phyloP scores from a whole-genome alignment of 1,140 invertebrate genomes.

The Orchesella cincta region DNA sequence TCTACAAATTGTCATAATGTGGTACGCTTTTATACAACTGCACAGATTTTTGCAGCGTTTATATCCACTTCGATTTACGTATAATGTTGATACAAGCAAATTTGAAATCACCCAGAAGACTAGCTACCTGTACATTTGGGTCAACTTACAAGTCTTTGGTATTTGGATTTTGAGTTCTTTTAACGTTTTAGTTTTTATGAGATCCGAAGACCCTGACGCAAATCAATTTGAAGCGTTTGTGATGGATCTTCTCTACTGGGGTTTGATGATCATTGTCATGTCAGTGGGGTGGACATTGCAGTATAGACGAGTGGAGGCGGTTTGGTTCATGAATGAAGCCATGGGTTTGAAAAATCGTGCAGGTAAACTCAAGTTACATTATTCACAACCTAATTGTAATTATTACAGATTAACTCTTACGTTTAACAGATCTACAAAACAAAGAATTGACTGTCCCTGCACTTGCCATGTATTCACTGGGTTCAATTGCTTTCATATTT shows the following conservation, averaged over 20 bases:
- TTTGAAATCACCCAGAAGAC: not conserved
- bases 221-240: not conserved
- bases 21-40: constrained; percentile 12
- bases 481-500: not conserved
- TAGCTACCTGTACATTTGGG: not conserved
- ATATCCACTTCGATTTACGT: not conserved
- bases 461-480: not conserved
- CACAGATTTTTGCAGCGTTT: not conserved
- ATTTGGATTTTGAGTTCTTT: not conserved
- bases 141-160: not conserved
- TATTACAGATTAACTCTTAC: not conserved
- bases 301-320: not conserved
- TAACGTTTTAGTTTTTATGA: not conserved
- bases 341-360: not conserved
- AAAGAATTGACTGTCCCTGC: not conserved
- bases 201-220: not conserved
- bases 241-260: not conserved
- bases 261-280: not conserved
- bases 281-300: not conserved
- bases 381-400: not conserved
- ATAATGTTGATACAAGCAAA: not conserved
- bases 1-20: not conserved
- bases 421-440: not conserved
- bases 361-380: not conserved
- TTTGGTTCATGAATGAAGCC: constrained; percentile 17